These are phyloP conservation scores for Sebastes iracundus DNA, from an alignment of 2,797 vertebrate species.

Conservation along the genomic window DNA sequence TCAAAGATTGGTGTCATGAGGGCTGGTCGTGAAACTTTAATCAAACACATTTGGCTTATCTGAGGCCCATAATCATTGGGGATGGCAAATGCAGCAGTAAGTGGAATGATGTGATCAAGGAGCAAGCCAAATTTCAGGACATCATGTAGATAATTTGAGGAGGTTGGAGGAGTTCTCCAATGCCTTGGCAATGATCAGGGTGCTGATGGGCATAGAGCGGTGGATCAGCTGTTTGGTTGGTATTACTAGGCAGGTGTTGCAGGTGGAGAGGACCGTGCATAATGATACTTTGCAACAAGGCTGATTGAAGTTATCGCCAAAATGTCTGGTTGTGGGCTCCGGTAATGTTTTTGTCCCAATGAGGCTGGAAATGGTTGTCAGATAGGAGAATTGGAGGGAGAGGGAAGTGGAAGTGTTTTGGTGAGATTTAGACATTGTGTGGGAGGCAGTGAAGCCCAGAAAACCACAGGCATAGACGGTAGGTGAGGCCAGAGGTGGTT, in stretches of 20 bases:
- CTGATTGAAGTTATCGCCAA: constrained; percentile 50
- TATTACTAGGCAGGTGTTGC: constrained; percentile 59
- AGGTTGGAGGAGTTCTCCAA: constrained; percentile 33
- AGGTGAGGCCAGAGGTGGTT: neutral
- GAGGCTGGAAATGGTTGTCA: constrained; percentile 10
- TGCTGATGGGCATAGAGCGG: constrained; percentile 28
- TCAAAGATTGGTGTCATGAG: constrained; percentile 5
- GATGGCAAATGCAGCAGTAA: constrained; percentile 31
- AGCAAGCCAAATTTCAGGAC: constrained; percentile 36
- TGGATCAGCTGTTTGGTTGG: constrained; percentile 54
- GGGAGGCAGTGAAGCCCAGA: neutral
- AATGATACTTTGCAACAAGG: constrained; percentile 46
- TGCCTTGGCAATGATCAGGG: constrained; percentile 12
- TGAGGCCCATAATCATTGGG: constrained; percentile 1
- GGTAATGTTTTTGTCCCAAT: constrained; percentile 21
- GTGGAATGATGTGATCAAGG: constrained; percentile 28
- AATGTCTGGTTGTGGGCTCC: constrained; percentile 4
- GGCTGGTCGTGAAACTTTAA: constrained; percentile 19
- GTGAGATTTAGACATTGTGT: constrained; percentile 1
- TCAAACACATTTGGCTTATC: constrained; percentile 36
- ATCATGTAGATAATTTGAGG: constrained; percentile 39
- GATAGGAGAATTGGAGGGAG: neutral
- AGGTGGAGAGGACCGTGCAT: constrained; percentile 36
- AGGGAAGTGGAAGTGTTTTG: constrained; percentile 6
- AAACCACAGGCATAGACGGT: neutral